Conservation (phyloP, 2,797 vertebrate genomes). For the Psittacula echo region DNA sequence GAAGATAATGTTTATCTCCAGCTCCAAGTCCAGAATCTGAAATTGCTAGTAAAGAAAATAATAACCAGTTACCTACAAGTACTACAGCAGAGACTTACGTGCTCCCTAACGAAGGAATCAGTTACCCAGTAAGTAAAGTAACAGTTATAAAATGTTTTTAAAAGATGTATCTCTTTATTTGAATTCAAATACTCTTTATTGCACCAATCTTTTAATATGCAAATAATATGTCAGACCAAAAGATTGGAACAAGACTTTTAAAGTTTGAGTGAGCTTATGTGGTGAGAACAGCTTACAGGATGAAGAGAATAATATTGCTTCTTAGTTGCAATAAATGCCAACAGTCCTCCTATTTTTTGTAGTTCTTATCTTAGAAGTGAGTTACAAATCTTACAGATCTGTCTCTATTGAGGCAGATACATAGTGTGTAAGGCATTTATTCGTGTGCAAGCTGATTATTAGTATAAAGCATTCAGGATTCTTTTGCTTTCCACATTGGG, state of each 20-base stretch:
- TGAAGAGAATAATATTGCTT: neutral
- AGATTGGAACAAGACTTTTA: neutral
- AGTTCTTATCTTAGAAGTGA: neutral
- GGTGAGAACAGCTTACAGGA: neutral
- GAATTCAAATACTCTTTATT: neutral
- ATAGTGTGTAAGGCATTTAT: neutral
- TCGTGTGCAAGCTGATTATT: neutral
- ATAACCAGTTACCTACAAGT: neutral
- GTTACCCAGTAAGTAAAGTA: conserved; percentile 53
- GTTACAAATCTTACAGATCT: neutral
- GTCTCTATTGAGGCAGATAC: neutral
- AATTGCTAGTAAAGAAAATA: neutral
- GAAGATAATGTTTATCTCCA: conserved; percentile 65
- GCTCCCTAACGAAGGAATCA: neutral
- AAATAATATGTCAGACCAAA: neutral
- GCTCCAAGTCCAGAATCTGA: conserved; percentile 62
- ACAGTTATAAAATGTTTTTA: neutral
- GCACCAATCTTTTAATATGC: neutral
- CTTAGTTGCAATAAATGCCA: neutral
- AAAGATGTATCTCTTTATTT: neutral
- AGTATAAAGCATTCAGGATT: neutral
- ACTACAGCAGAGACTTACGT: neutral
- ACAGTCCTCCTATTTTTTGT: neutral
- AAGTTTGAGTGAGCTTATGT: neutral
- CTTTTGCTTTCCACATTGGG: neutral